Base-by-base conservation (phyloP, 2,113 vertebrate genomes). In the Hydrochoerus hydrochaeris region DNA sequence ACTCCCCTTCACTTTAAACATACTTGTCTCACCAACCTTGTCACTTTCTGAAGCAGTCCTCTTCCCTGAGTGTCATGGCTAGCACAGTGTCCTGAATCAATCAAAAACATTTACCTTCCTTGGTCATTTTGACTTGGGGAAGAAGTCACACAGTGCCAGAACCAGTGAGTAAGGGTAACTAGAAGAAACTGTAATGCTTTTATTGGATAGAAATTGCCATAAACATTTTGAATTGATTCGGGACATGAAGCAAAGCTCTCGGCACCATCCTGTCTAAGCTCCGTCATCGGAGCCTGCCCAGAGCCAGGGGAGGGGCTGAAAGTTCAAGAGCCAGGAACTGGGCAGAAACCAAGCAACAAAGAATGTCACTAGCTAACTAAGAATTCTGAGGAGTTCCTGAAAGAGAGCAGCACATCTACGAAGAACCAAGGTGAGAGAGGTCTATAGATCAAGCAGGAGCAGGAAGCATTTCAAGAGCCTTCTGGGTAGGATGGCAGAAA, bases 221-320 rank as follows among this genome's bases (percentile, higher is more conserved):
- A 46, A 46, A 46, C 2, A 20, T 17, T 78, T 78, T 46, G 28
- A 30, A 32, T 49, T 49, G 28, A 49, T 26, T 49, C 28, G 7
- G 26, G 44, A 32, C 13, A 2, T 14, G 13, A 78, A 49, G 22
- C 26, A 41, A 44, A 49, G 10, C 65, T 28, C 41, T 85, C 2
- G 19, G 38, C 46, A 5, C n/a, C 73, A 38, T 49, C 2, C 7
- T 4, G 1, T 4, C 28, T 13, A 0, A 30, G 35, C 7, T 0
- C 10, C 38, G 60, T 78, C 44, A 3, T 58, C 52, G 1, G 63
- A 28, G 71, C 58, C 57, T 77, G 57, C 60, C 71, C 35, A 80
- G 19, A 86, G 46, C n/a, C 75, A n/a, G 52, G 20, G 54, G 2
- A 22, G 58, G 41, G 26, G 49, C 26, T 16, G 52, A 26, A 62